Conservation (phyloP, 2,797 vertebrate genomes). For the Percopsis omiscomaycus region DNA sequence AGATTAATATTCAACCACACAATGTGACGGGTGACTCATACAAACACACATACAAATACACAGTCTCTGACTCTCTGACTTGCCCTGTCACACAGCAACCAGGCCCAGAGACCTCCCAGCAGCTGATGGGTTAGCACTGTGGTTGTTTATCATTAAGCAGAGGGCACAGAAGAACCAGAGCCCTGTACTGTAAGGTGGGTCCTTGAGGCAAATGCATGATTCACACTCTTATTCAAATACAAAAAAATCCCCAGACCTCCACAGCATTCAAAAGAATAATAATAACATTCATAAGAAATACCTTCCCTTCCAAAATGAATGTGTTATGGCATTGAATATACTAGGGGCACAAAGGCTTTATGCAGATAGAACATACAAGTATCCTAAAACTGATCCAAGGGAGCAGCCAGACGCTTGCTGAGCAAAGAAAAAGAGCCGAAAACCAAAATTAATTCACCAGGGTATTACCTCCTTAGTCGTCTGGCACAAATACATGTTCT, state of each 20-base stretch:
- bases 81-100: conserved; percentile 55
- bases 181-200: conserved; percentile 10
- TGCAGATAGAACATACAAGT: conserved; percentile 13
- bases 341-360: conserved; percentile 24
- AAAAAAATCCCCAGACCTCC: conserved; percentile 14
- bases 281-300: conserved; percentile 24
- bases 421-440: conserved; percentile 38
- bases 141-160: conserved; percentile 41
- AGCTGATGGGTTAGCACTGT: conserved; percentile 46
- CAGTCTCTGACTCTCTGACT: conserved; percentile 3
- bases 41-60: neutral
- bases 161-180: conserved; percentile 18
- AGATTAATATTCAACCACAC: conserved; percentile 21
- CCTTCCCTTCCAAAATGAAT: conserved; percentile 12
- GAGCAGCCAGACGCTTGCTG: conserved; percentile 56
- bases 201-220: conserved; percentile 7
- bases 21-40: conserved; percentile 7
- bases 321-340: conserved; percentile 21
- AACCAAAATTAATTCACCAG: conserved; percentile 61
- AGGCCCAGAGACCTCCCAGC: conserved; percentile 43
- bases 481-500: conserved; percentile 54
- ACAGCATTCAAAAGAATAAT: conserved; percentile 10
- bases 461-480: conserved; percentile 57
- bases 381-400: conserved; percentile 23
- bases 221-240: conserved; percentile 2